Evolutionary conservation across 2,888 invertebrate genomes (phyloP).

Genomic region (Leucoptera coffeella): DNA sequence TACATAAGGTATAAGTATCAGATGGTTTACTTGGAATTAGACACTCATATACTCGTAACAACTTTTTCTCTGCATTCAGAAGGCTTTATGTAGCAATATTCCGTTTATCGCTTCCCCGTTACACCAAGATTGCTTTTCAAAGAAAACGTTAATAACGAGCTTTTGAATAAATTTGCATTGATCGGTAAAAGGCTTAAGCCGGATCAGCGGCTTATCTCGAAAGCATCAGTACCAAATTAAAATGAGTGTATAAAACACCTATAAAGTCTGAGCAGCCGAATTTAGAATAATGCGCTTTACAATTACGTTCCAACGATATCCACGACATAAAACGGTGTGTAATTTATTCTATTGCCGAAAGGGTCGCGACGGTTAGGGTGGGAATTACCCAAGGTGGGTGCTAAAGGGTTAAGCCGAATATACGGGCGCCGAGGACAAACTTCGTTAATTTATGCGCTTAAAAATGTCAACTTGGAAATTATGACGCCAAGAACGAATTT

Average conservation of each 20-base stretch:
- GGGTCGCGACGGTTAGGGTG: constrained; percentile 45
- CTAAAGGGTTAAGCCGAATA: constrained; percentile 53
- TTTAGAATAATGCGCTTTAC: constrained; percentile 51
- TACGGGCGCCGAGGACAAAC: constrained; percentile 45
- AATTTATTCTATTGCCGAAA: constrained; percentile 56
- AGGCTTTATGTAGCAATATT: too few species aligned
- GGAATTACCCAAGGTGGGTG: constrained; percentile 55
- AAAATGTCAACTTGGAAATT: constrained; percentile 51
- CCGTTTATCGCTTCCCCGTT: too few species aligned
- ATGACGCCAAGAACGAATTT: constrained; percentile 46
- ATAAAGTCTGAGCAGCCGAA: constrained; percentile 49
- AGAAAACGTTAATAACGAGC: too few species aligned
- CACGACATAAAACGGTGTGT: constrained; percentile 51
- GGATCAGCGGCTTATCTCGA: constrained; percentile 30
- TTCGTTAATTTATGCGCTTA: constrained; percentile 54
- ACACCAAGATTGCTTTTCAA: too few species aligned
- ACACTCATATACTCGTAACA: not conserved
- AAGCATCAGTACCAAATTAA: constrained; percentile 13
- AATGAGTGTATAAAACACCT: constrained; percentile 18
- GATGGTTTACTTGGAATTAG: not conserved
- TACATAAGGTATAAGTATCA: too few species aligned
- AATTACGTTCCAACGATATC: constrained; percentile 47
- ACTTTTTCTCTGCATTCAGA: constrained; percentile 5
- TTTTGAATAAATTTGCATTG: too few species aligned
- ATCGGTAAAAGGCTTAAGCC: too few species aligned